Percentiles rank a stretch among this genome's conserved stretches.
Conservation (phyloP, 2,888 invertebrate species). For the Noctua fimbriata region DNA sequence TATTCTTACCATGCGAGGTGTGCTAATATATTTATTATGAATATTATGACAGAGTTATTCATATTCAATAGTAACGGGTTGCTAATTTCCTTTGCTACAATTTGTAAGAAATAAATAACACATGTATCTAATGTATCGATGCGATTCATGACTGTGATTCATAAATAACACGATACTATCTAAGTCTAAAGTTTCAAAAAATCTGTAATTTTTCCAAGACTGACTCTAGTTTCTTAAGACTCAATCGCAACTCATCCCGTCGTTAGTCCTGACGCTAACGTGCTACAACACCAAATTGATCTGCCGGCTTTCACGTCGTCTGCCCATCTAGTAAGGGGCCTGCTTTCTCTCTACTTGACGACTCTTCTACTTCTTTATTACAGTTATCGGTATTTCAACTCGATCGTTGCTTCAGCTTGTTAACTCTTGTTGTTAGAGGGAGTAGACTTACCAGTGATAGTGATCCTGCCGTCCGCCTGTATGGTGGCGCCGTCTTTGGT, state of each 20-base stretch:
- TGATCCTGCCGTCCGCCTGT: constrained; percentile 89
- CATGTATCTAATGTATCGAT: background rate
- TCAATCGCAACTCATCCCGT: background rate
- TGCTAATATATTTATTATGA: too few species aligned
- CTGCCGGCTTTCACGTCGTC: background rate
- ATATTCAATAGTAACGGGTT: too few species aligned
- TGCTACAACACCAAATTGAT: too few species aligned
- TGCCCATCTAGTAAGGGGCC: background rate
- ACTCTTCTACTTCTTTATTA: background rate
- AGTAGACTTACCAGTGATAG: constrained; percentile 91
- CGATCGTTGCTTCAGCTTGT: background rate
- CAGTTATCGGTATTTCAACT: background rate
- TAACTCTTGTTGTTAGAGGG: background rate
- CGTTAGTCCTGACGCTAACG: too few species aligned
- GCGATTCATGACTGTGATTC: background rate
- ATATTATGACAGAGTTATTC: too few species aligned
- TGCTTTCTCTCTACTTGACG: background rate
- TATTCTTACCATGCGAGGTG: too few species aligned
- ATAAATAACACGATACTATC: background rate
- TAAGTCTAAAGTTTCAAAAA: background rate
- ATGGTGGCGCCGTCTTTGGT: constrained; percentile 93
- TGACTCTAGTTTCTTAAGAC: background rate
- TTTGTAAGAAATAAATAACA: background rate
- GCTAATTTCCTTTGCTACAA: background rate
- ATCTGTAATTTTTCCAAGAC: background rate